Evolutionary conservation across 2,113 vertebrate genomes (phyloP).

Genomic region (Hyperoodon ampullatus): DNA sequence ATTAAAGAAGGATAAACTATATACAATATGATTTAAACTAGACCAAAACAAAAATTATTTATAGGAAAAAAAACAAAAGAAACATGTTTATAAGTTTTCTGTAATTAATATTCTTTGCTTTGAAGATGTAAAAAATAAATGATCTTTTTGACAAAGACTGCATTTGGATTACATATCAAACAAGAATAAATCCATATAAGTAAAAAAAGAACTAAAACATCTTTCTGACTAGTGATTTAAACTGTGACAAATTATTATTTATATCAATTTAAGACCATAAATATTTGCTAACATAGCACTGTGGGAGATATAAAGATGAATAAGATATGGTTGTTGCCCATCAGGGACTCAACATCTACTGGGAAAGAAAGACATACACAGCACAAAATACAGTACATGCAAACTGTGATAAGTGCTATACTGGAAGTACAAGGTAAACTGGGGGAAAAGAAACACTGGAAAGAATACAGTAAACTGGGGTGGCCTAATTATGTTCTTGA

Average conservation of each 20-base stretch:
- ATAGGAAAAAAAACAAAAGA: background rate
- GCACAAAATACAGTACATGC: background rate
- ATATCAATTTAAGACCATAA: slow-evolving; percentile 11
- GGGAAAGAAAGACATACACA: background rate
- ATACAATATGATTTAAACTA: slow-evolving; percentile 25
- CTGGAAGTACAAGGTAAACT: background rate
- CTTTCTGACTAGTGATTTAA: slow-evolving; percentile 28
- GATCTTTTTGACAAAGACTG: background rate
- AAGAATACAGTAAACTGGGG: background rate
- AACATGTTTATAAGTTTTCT: background rate
- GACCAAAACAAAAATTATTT: background rate
- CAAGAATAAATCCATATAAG: background rate
- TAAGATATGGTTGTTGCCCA: background rate
- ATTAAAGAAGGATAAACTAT: slow-evolving; percentile 4
- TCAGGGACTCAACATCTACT: background rate
- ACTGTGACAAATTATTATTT: slow-evolving; percentile 11
- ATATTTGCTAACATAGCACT: slow-evolving; percentile 41
- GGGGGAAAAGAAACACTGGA: background rate
- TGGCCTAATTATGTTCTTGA: background rate
- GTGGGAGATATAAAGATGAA: slow-evolving; percentile 13
- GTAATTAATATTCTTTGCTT: background rate
- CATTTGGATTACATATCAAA: slow-evolving; percentile 4
- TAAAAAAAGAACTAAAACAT: slow-evolving; percentile 33
- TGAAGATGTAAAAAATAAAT: background rate
- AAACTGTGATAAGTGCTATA: background rate